Evolutionary conservation across 2,888 invertebrate species (phyloP).

Genomic region (Volucella bombylans): DNA sequence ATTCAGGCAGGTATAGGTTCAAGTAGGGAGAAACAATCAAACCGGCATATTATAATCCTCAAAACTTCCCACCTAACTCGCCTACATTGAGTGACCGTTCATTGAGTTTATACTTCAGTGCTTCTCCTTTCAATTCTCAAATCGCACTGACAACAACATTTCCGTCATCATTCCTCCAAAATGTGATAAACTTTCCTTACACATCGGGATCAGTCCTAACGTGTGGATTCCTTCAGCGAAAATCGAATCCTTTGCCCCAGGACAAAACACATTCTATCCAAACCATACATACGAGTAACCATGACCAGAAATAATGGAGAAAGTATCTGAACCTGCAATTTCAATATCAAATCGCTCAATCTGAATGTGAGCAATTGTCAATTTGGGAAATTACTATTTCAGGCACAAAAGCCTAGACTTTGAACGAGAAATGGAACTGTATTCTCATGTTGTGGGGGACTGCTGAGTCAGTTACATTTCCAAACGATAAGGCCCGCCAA

Average conservation of each 20-base stretch:
- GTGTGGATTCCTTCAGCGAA: conserved; percentile 8
- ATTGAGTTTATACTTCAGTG: background rate
- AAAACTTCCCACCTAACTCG: background rate
- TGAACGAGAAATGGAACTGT: background rate
- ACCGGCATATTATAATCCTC: too few relatives aligned
- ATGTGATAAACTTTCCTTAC: conserved; percentile 28
- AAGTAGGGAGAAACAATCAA: too few relatives aligned
- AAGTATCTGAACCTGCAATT: conserved; percentile 7
- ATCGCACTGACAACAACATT: conserved; percentile 42
- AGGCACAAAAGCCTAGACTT: conserved; percentile 28
- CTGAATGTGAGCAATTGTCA: conserved; percentile 55
- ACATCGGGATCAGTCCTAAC: conserved; percentile 30
- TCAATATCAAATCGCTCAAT: conserved; percentile 46
- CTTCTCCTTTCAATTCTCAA: conserved; percentile 1
- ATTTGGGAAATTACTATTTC: conserved; percentile 57
- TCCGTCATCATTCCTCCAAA: conserved; percentile 46
- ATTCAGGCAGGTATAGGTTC: too few relatives aligned
- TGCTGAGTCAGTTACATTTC: conserved; percentile 57
- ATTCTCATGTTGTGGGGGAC: background rate
- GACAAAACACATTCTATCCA: background rate
- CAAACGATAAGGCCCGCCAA: conserved; percentile 39
- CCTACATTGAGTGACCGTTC: background rate
- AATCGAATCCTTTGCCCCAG: background rate
- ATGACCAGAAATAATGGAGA: background rate
- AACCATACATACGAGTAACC: background rate